phyloP scores from a whole-genome alignment of 2,797 vertebrate genomes.

The Sorex maritimensis region DNA sequence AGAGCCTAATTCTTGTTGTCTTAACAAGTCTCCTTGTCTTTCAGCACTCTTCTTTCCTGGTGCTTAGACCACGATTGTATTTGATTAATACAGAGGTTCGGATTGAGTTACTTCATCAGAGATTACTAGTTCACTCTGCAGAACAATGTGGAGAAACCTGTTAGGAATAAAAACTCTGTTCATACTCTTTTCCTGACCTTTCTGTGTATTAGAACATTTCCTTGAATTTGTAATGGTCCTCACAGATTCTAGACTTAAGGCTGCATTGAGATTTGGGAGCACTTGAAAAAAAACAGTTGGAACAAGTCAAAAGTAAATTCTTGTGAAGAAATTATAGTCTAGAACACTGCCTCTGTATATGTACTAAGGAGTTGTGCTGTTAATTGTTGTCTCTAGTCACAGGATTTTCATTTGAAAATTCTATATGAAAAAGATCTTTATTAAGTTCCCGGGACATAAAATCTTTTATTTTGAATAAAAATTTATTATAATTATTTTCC shows the following conservation, averaged over 20 bases:
- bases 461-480: slow-evolving; percentile 18
- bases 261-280: background rate
- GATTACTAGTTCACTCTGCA: slow-evolving; percentile 27
- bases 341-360: background rate
- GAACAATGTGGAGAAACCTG: background rate
- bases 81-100: slow-evolving; percentile 17
- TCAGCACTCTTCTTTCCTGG: background rate
- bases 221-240: slow-evolving; percentile 54
- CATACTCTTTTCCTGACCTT: background rate
- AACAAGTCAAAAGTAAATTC: slow-evolving; percentile 38
- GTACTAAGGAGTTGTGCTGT: background rate
- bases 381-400: background rate
- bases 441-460: background rate
- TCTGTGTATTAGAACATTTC: slow-evolving; percentile 35
- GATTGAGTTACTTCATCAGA: background rate
- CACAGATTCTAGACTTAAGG: background rate
- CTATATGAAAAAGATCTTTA: background rate
- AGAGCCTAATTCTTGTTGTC: background rate
- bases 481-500: background rate
- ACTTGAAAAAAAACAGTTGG: slow-evolving; percentile 17
- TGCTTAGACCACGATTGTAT: background rate
- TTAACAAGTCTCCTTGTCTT: background rate
- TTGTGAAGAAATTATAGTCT: background rate
- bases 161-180: slow-evolving; percentile 43
- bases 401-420: slow-evolving; percentile 6